These are phyloP conservation scores for Periophthalmodon schlosseri DNA, from an alignment of 2,113 vertebrate genomes.

Conservation along the genomic window DNA sequence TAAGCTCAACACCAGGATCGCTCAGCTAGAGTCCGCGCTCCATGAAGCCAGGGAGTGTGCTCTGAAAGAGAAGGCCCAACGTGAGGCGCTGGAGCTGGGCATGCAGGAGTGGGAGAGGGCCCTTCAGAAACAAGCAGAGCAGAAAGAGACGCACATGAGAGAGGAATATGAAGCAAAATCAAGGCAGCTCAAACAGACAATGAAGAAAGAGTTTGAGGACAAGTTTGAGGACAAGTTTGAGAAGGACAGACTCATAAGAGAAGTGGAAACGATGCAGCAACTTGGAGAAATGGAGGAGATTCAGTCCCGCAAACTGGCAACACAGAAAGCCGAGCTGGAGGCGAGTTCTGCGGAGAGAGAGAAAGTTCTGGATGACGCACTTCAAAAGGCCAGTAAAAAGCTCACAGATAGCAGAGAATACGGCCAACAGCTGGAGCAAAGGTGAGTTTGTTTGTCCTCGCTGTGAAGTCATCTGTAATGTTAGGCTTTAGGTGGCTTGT, in stretches of 20 bases:
- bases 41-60: slow-evolving; percentile 74
- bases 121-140: slow-evolving; percentile 50
- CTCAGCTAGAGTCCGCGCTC: slow-evolving; percentile 81
- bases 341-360: slow-evolving; percentile 31
- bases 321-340: slow-evolving; percentile 40
- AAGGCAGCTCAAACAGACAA: slow-evolving; percentile 67
- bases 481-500: slow-evolving; percentile 48
- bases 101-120: slow-evolving; percentile 73
- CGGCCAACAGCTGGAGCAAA: slow-evolving; percentile 58
- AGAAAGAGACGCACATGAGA: slow-evolving; percentile 75
- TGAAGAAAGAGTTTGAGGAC: slow-evolving; percentile 71
- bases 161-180: slow-evolving; percentile 72
- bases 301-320: slow-evolving; percentile 21
- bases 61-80: slow-evolving; percentile 77
- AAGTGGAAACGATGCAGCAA: slow-evolving; percentile 24
- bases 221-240: slow-evolving; percentile 73
- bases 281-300: slow-evolving; percentile 30
- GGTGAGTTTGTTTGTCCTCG: slow-evolving; percentile 60
- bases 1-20: slow-evolving; percentile 80
- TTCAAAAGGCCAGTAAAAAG: slow-evolving; percentile 58
- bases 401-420: slow-evolving; percentile 51
- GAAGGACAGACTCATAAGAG: slow-evolving; percentile 20
- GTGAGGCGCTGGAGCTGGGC: slow-evolving; percentile 75
- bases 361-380: slow-evolving; percentile 47
- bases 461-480: slow-evolving; percentile 53